These are phyloP conservation scores for Drosophila hawaiiensis DNA, from an alignment of 2,888 invertebrate species.

Conservation along the genomic window DNA sequence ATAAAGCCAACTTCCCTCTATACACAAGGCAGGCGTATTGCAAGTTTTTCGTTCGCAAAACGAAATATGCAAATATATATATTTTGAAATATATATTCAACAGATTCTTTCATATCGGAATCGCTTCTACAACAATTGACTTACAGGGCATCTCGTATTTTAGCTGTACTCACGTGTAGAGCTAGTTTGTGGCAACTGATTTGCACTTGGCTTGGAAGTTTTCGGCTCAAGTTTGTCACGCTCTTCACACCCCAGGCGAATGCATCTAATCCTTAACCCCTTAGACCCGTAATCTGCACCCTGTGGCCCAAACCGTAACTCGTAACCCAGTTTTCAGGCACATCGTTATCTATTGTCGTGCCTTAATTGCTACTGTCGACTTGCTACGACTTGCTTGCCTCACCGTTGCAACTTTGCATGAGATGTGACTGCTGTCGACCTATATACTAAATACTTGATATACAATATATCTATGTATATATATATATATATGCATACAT, in stretches of 20 bases:
- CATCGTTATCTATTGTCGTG: slow-evolving; percentile 50
- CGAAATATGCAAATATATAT: background rate
- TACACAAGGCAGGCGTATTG: background rate
- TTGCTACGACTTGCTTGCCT: slow-evolving; percentile 15
- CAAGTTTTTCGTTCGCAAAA: background rate
- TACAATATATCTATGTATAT: background rate
- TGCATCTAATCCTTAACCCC: slow-evolving; percentile 24
- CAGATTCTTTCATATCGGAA: background rate
- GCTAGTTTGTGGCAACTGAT: background rate
- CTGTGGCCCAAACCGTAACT: slow-evolving; percentile 38
- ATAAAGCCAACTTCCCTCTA: background rate
- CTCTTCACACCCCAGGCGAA: background rate
- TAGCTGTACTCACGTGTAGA: background rate
- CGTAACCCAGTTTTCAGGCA: slow-evolving; percentile 34
- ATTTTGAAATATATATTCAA: background rate
- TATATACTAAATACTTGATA: slow-evolving; percentile 1
- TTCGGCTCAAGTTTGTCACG: background rate
- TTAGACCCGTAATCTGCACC: slow-evolving; percentile 3
- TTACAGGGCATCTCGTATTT: background rate
- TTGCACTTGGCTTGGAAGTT: slow-evolving; percentile 2
- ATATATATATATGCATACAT: slow-evolving; percentile 1
- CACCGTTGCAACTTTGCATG: slow-evolving; percentile 30
- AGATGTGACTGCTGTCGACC: slow-evolving; percentile 8
- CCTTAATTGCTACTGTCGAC: slow-evolving; percentile 65
- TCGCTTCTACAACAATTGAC: background rate